Base-by-base conservation (phyloP, 2,888 invertebrate species). In the Chouioia cunea region DNA sequence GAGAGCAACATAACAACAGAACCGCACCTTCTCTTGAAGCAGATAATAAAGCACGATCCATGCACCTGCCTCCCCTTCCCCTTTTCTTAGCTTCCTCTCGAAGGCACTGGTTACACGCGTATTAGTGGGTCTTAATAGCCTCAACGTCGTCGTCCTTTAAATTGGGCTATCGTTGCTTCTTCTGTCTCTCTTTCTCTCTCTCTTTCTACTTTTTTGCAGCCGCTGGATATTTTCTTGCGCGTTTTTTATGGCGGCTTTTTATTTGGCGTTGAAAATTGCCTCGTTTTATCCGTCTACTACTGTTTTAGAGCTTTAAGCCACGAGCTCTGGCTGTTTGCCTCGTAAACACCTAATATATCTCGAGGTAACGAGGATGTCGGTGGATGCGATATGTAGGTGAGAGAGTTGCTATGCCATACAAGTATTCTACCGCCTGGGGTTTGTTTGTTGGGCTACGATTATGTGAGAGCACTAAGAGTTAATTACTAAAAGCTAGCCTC, bases 271-370 rank as follows among this genome's bases (percentile, higher is more conserved):
- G 68, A 65, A 69, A 68, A 69, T 69, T 73, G 69, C 65, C 66
- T 66, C 66, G 58, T 50, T 66, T 65, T 65, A 57, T 57, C 47
- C 36, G 36, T 43, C 65, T 22, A 36, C 27, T 65, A 57, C 68
- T 65, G 65, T 65, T 72, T 65, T 72, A 72, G 64, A 15, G 64
- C 44, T 22, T 15, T 58, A 58, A 52, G 62, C 57, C 56, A 44
- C 64, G 53, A 14, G 15, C 20, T 46, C 58, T 58, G 59, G 47
- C 53, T 56, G 62, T 70, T 69, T 65, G 48, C 57, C 70, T 65
- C 73, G 70, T 73, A 70, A 70, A 73, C 73, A 73, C 70, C 70
- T 62, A 67, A 73, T 73, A 70, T 73, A 73, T 73, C 65, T 73
- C 27, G 53, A 59, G 73, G 70, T 73, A 73, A 73, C 73, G 70